Percentiles rank a stretch among this genome's conserved stretches.
Evolutionary conservation across 1,140 invertebrate species (phyloP).

Genomic region (Maniola jurtina): DNA sequence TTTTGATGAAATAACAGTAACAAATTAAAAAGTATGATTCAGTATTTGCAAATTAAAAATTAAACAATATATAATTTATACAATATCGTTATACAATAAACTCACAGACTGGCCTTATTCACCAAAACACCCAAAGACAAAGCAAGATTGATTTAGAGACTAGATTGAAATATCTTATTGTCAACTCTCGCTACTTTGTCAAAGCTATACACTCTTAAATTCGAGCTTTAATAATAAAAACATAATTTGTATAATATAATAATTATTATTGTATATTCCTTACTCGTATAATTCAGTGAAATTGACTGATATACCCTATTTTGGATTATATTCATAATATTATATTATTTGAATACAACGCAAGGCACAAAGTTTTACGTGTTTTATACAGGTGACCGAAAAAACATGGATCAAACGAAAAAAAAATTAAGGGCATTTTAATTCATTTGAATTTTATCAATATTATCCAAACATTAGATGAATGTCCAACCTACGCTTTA

Average conservation of each 20-base stretch:
- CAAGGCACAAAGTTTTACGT: conserved; percentile 64
- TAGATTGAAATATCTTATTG: conserved; percentile 72
- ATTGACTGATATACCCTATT: conserved; percentile 73
- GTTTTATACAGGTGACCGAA: not conserved
- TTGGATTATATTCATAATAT: conserved; percentile 53
- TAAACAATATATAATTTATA: not conserved
- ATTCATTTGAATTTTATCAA: not conserved
- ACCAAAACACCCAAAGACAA: conserved; percentile 43
- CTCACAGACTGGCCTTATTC: conserved; percentile 29
- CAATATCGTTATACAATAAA: conserved; percentile 6
- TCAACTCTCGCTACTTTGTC: conserved; percentile 64
- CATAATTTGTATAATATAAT: conserved; percentile 53
- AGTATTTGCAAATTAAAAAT: conserved; percentile 2
- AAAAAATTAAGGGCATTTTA: not conserved
- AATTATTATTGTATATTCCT: conserved; percentile 44
- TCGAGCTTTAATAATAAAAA: conserved; percentile 60
- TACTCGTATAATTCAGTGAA: conserved; percentile 64
- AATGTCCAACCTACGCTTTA: too few relatives aligned
- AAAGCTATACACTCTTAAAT: conserved; percentile 64
- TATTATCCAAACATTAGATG: too few relatives aligned
- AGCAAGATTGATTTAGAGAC: conserved; percentile 64
- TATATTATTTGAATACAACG: conserved; percentile 55
- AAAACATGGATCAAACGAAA: not conserved
- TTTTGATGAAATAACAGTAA: not conserved
- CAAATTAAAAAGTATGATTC: not conserved